These are phyloP conservation scores for Myotis findleyi DNA, from an alignment of 2,797 vertebrate species.

Conservation along the genomic window DNA sequence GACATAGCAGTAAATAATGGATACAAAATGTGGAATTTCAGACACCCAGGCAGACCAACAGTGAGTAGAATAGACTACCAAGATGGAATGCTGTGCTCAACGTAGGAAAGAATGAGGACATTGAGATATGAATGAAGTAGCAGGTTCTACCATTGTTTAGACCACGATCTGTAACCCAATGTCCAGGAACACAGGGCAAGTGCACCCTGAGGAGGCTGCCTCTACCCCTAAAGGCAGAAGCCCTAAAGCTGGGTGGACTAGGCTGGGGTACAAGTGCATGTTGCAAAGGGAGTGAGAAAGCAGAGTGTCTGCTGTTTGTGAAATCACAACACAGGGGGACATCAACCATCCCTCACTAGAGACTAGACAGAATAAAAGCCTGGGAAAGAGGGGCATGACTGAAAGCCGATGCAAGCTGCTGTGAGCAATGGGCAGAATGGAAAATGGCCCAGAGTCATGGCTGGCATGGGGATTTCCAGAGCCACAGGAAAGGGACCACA, in stretches of 20 bases:
- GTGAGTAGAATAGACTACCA: background rate
- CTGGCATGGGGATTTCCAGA: background rate
- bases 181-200: background rate
- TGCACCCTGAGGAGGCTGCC: background rate
- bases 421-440: background rate
- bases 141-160: background rate
- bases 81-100: fast-evolving
- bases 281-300: background rate
- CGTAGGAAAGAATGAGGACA: fast-evolving
- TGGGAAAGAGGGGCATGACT: background rate
- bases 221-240: background rate
- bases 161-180: background rate
- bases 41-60: background rate
- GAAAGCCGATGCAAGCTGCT: background rate
- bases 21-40: background rate
- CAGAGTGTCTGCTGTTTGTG: background rate
- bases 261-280: background rate
- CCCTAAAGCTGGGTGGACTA: background rate
- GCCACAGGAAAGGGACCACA: background rate
- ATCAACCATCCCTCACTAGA: background rate
- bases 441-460: background rate
- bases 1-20: background rate
- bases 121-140: background rate
- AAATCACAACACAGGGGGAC: background rate
- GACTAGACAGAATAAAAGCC: background rate